Evolutionary conservation across 1,140 invertebrate species (phyloP), one percentile per base, ranked within the genome.

Genomic region (Drosophila sechellia): DNA sequence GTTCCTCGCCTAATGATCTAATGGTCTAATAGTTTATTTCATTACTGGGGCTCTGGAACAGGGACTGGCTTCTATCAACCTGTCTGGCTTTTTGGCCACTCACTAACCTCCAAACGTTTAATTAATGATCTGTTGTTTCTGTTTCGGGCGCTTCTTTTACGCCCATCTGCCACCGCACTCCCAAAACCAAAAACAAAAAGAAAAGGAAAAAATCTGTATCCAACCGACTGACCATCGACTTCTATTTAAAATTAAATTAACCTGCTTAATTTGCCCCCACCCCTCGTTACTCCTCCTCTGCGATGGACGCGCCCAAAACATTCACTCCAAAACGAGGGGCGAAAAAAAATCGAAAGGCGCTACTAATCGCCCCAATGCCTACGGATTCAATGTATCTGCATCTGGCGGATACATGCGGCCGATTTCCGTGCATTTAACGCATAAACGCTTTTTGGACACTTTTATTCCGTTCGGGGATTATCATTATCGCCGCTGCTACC

Each of bases 161-260:
- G 79, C 84, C 81, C 81, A 78, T 81, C 83, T 85, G 74, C 81
- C 74, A 78, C 81, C 46, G 77, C 63, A 58, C 69, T 52, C 55
- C 59, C 42, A 48, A 58, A 50, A 52, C 53, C 55, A 20, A 40
- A 60, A 35, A 22, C 0, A 22, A 61, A 17, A 39, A 37, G 17
- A 43, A 6, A 22, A 8, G 27, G 6, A 31, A 31, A 31, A 10
- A 31, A 10, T 31, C 31, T 31, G 31, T 31, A 31, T 35, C 12
- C 17, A n/a, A 39, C 53, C 54, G 42, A 57, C 22, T 17, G 61
- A 77, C 70, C 81, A 81, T 86, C 83, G 77, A 87, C 83, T 87
- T 83, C 79, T 87, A 86, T 86, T 86, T 87, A 87, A 87, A 86
- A 87, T 86, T 87, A 83, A 86, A 86, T 86, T 86, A 86, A 86